These are phyloP conservation scores for Luperina nickerlii DNA, from an alignment of 2,888 invertebrate genomes.

Conservation along the genomic window DNA sequence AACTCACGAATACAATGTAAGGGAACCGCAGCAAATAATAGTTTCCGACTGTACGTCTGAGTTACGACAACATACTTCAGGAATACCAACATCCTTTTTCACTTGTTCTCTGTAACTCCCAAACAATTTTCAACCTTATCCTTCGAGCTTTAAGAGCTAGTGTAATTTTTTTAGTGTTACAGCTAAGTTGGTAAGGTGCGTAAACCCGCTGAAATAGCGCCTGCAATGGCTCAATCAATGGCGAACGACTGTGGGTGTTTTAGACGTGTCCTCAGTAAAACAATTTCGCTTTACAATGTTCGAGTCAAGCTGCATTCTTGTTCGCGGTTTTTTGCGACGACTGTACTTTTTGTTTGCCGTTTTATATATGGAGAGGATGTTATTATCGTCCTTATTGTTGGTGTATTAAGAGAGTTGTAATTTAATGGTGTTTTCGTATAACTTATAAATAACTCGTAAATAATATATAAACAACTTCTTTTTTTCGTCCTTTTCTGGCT, in stretches of 20 bases:
- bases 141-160: conserved; percentile 1
- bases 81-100: conserved; percentile 63
- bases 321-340: conserved; percentile 52
- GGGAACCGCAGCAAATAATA: conserved; percentile 87
- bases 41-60: conserved; percentile 86
- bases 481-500: not conserved
- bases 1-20: conserved; percentile 85
- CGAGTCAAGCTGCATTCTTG: conserved; percentile 68
- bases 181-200: conserved; percentile 69
- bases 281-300: conserved; percentile 87
- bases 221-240: conserved; percentile 88
- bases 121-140: conserved; percentile 16
- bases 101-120: not conserved
- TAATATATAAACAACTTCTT: not conserved
- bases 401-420: conserved; percentile 27
- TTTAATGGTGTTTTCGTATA: not conserved
- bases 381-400: conserved; percentile 32
- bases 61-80: conserved; percentile 86
- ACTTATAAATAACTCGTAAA: no score
- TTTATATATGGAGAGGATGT: conserved; percentile 20
- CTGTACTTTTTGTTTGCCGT: conserved; percentile 50
- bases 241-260: conserved; percentile 80
- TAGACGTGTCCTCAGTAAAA: conserved; percentile 85
- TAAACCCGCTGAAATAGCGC: conserved; percentile 83
- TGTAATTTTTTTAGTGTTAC: conserved; percentile 28